Evolutionary conservation across 2,888 invertebrate genomes (phyloP).

Genomic region (Trachelus troglodyta): DNA sequence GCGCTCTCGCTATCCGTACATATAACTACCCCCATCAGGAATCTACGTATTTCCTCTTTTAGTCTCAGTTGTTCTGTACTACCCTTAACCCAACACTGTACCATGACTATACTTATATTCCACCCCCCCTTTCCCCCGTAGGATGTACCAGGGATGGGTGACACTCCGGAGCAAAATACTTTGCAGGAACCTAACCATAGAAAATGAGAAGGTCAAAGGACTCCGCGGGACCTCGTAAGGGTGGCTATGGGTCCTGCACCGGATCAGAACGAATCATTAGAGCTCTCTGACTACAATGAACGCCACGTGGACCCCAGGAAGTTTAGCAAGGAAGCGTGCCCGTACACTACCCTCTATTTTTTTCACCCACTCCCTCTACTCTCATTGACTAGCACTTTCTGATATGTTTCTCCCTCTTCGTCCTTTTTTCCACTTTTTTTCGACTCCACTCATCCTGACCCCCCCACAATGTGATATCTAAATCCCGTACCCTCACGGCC

Average conservation of each 20-base stretch:
- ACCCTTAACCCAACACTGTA: background rate
- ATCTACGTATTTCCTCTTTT: conserved; percentile 1
- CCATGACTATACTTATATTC: background rate
- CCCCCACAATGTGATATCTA: conserved; percentile 48
- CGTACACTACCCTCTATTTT: conserved; percentile 29
- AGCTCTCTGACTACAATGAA: conserved; percentile 50
- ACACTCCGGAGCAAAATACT: conserved; percentile 32
- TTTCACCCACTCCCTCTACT: conserved; percentile 24
- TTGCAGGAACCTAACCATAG: conserved; percentile 9
- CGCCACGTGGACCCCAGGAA: conserved; percentile 58
- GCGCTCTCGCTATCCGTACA: conserved; percentile 10
- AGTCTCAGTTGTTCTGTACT: background rate
- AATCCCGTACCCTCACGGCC: conserved; percentile 39
- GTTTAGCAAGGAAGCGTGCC: conserved; percentile 52
- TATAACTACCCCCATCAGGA: conserved; percentile 19
- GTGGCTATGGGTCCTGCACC: conserved; percentile 33
- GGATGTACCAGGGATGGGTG: conserved; percentile 15
- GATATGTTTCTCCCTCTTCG: conserved; percentile 9
- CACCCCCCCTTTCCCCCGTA: conserved; percentile 4
- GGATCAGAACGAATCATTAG: conserved; percentile 65
- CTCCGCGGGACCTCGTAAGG: background rate
- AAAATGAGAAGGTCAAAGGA: conserved; percentile 8
- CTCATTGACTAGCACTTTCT: conserved; percentile 20
- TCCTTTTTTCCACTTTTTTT: conserved; percentile 16
- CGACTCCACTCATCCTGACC: conserved; percentile 15